Evolutionary conservation across 2,888 invertebrate genomes (phyloP).

Genomic region (Zygaena filipendulae): DNA sequence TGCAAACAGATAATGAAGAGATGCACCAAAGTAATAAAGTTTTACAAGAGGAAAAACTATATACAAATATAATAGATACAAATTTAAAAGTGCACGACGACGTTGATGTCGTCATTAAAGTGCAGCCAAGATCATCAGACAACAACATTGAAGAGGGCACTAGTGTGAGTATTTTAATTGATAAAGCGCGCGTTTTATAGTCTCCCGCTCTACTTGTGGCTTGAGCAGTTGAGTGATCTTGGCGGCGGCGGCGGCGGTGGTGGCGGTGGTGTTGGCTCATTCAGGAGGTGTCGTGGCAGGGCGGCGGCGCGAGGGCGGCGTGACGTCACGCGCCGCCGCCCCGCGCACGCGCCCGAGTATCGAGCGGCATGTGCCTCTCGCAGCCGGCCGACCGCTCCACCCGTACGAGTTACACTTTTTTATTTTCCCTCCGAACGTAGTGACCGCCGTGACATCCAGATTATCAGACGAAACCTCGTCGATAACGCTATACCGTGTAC

Average conservation of each 20-base stretch:
- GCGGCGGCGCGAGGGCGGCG: constrained; percentile 39
- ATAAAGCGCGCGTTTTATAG: too few relatives aligned
- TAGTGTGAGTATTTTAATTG: not conserved
- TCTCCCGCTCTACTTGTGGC: too few relatives aligned
- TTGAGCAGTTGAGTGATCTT: too few relatives aligned
- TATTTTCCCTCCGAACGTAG: constrained; percentile 52
- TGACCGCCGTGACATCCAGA: constrained; percentile 31
- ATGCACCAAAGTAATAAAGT: constrained; percentile 1
- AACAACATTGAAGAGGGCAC: not conserved
- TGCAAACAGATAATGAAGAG: constrained; percentile 15
- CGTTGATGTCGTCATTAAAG: not conserved
- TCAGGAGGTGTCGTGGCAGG: constrained; percentile 27
- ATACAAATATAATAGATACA: too few relatives aligned
- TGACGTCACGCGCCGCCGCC: constrained; percentile 46
- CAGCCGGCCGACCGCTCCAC: constrained; percentile 50
- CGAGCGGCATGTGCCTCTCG: constrained; percentile 62
- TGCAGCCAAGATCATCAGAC: not conserved
- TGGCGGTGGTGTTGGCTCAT: constrained; percentile 21
- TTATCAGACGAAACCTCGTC: constrained; percentile 29
- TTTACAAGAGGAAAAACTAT: too few relatives aligned
- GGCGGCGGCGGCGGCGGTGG: constrained; percentile 11
- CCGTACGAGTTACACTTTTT: constrained; percentile 57
- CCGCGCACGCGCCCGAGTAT: constrained; percentile 58
- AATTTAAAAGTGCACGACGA: too few relatives aligned
- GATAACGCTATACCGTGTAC: constrained; percentile 17